Conservation (phyloP, 2,113 vertebrate species). For the Penelope pileata region DNA sequence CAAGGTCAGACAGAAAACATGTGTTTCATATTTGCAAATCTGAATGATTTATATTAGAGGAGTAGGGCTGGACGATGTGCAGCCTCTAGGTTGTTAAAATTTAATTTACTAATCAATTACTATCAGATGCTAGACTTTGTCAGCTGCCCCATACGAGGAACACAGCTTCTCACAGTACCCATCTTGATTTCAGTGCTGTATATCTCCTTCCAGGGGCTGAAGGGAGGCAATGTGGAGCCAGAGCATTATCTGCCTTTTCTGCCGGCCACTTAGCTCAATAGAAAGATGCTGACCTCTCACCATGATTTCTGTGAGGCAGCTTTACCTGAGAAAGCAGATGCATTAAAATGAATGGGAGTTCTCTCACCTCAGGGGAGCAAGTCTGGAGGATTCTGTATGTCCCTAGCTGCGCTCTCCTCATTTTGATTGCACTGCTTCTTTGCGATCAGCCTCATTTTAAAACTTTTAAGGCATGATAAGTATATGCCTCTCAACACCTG, state of each 20-base stretch:
- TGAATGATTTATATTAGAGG: slow-evolving; percentile 40
- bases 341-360: background rate
- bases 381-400: background rate
- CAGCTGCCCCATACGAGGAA: background rate
- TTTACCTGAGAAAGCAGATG: background rate
- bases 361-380: background rate
- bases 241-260: background rate
- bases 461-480: background rate
- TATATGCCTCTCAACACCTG: background rate
- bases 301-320: background rate
- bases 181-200: background rate
- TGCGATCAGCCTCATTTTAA: background rate
- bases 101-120: slow-evolving; percentile 63
- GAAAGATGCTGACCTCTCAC: background rate
- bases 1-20: slow-evolving; percentile 58
- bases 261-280: background rate
- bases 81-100: slow-evolving; percentile 51
- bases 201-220: background rate
- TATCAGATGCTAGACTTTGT: slow-evolving; percentile 57
- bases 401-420: background rate
- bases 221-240: background rate
- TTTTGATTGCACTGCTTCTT: background rate
- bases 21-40: slow-evolving; percentile 53
- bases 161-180: background rate
- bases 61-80: slow-evolving; percentile 21